These are phyloP conservation scores for Hybos culiciformis DNA, from an alignment of 2,888 invertebrate species.

Conservation along the genomic window DNA sequence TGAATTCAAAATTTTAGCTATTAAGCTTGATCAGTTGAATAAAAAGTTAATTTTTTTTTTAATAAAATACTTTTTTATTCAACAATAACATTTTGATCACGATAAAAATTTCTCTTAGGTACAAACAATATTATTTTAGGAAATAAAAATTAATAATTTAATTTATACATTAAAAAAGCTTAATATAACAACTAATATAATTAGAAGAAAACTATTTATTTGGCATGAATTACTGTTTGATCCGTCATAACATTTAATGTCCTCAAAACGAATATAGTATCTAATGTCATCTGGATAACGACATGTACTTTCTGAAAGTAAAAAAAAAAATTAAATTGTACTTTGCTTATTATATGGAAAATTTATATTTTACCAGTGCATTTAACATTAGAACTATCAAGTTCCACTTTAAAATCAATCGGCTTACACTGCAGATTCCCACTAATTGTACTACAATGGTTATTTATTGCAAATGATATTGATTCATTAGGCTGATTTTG, in stretches of 20 bases:
- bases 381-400: constrained; percentile 38
- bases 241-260: constrained; percentile 33
- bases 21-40: too few relatives aligned
- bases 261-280: constrained; percentile 38
- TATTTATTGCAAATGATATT: constrained; percentile 38
- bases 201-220: background rate
- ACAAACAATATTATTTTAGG: too few relatives aligned
- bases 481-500: constrained; percentile 35
- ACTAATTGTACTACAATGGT: constrained; percentile 38
- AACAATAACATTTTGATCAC: too few relatives aligned
- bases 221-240: background rate
- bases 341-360: background rate
- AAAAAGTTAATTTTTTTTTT: too few relatives aligned
- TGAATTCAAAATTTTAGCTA: too few relatives aligned
- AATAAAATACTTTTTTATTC: too few relatives aligned
- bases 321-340: background rate
- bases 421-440: too few relatives aligned
- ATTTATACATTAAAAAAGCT: too few relatives aligned
- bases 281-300: constrained; percentile 51
- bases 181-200: background rate
- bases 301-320: constrained; percentile 47
- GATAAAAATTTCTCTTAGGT: too few relatives aligned
- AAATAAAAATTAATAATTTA: too few relatives aligned
- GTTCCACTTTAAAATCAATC: constrained; percentile 39
- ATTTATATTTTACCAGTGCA: constrained; percentile 40